A percentile compares a stretch with the other conserved stretches of the same genome.
Conservation (phyloP, 2,888 invertebrate genomes). For the Patella pellucida region DNA sequence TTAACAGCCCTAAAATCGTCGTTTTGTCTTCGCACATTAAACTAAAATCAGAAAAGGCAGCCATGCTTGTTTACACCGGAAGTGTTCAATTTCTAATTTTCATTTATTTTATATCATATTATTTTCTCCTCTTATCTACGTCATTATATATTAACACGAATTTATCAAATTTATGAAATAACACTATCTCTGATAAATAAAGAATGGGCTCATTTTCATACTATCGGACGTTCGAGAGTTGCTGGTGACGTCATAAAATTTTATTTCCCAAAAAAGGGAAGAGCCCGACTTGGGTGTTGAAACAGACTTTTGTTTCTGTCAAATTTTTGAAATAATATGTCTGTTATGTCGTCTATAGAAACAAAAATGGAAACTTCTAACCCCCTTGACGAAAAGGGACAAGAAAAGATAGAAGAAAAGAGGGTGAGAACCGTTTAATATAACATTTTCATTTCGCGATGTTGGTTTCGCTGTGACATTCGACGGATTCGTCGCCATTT, state of each 20-base stretch:
- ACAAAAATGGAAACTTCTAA: conserved; percentile 67
- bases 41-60: conserved; percentile 13
- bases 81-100: conserved; percentile 32
- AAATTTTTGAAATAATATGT: conserved; percentile 16
- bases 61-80: conserved; percentile 29
- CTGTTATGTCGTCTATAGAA: conserved; percentile 60
- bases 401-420: conserved; percentile 57
- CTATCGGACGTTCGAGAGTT: neutral
- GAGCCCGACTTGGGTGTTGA: conserved; percentile 34
- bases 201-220: neutral
- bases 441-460: conserved; percentile 8
- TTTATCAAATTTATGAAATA: too few species aligned
- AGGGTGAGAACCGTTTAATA: conserved; percentile 46
- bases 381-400: conserved; percentile 57
- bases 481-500: too few species aligned
- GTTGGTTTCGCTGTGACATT: too few species aligned
- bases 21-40: neutral
- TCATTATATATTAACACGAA: too few species aligned
- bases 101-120: conserved; percentile 34
- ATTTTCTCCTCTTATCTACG: too few species aligned
- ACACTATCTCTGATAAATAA: too few species aligned
- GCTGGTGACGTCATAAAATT: conserved; percentile 40
- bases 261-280: conserved; percentile 40
- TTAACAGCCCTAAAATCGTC: neutral
- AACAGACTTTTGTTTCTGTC: conserved; percentile 23